Conservation (phyloP, 1,140 invertebrate genomes). For the Papilio polyxenes region DNA sequence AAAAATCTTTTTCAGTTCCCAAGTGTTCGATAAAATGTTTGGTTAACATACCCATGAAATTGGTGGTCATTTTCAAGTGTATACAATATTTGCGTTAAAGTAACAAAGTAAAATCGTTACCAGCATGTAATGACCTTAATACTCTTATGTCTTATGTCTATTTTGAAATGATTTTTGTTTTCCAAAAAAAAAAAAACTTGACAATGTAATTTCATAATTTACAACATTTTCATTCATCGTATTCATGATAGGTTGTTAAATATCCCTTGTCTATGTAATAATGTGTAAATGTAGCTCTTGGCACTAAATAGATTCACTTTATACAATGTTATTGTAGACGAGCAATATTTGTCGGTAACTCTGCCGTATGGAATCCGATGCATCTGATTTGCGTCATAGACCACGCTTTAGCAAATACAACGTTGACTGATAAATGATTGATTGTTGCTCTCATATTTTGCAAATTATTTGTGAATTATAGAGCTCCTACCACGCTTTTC, state of each 20-base stretch:
- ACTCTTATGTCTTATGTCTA: not conserved
- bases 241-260: not conserved
- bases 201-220: not conserved
- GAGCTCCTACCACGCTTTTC: not conserved
- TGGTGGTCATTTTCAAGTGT: not conserved
- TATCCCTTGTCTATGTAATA: not conserved
- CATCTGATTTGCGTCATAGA: slow-evolving; percentile 28
- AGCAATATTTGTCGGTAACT: slow-evolving; percentile 10
- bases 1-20: not conserved
- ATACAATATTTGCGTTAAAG: not conserved
- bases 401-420: not conserved
- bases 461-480: not conserved
- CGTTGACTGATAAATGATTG: slow-evolving; percentile 14
- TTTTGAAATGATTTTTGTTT: not conserved
- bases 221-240: not conserved
- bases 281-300: slow-evolving; percentile 7
- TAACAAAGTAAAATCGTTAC: not conserved
- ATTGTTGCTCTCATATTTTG: not conserved
- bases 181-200: not conserved
- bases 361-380: slow-evolving; percentile 18
- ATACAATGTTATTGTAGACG: slow-evolving; percentile 10
- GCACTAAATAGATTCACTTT: slow-evolving; percentile 17
- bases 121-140: not conserved
- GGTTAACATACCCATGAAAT: not conserved
- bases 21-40: not conserved